These are phyloP conservation scores for Seriola quinqueradiata DNA, from an alignment of 2,113 vertebrate genomes.

Conservation along the genomic window DNA sequence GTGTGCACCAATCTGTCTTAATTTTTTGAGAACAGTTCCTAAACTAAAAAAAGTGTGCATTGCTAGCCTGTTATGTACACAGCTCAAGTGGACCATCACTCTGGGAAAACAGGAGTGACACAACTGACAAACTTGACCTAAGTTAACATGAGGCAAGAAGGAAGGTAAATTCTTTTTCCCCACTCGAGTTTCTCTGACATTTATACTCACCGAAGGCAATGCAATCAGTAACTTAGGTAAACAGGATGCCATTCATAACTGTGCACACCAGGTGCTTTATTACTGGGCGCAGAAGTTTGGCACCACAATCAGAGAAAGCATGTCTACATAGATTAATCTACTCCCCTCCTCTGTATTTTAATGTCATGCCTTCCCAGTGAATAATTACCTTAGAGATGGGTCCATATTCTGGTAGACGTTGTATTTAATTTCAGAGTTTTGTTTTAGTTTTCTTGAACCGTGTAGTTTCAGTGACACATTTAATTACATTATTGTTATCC, in stretches of 20 bases:
- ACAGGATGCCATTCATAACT: conserved; percentile 26
- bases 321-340: neutral
- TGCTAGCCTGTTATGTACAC: conserved; percentile 26
- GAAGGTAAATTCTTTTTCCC: conserved; percentile 34
- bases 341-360: neutral
- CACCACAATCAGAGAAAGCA: conserved; percentile 31
- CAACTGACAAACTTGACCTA: conserved; percentile 49
- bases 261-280: conserved; percentile 8
- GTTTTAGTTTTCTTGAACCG: conserved; percentile 5
- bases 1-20: conserved; percentile 32
- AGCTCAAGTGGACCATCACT: conserved; percentile 77
- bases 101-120: conserved; percentile 49
- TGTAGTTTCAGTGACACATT: conserved; percentile 16
- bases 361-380: neutral
- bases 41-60: conserved; percentile 16
- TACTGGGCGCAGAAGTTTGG: conserved; percentile 27
- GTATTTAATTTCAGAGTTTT: conserved; percentile 22
- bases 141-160: conserved; percentile 27
- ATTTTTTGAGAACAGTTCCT: conserved; percentile 14
- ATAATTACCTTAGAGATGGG: neutral
- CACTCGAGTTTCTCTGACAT: conserved; percentile 11
- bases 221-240: conserved; percentile 44
- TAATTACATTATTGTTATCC: conserved; percentile 10
- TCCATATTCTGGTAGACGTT: neutral
- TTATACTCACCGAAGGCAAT: conserved; percentile 20